Evolutionary conservation across 2,113 vertebrate genomes (phyloP), one percentile per base, ranked within the genome.

Genomic region (Ranitomeya imitator): DNA sequence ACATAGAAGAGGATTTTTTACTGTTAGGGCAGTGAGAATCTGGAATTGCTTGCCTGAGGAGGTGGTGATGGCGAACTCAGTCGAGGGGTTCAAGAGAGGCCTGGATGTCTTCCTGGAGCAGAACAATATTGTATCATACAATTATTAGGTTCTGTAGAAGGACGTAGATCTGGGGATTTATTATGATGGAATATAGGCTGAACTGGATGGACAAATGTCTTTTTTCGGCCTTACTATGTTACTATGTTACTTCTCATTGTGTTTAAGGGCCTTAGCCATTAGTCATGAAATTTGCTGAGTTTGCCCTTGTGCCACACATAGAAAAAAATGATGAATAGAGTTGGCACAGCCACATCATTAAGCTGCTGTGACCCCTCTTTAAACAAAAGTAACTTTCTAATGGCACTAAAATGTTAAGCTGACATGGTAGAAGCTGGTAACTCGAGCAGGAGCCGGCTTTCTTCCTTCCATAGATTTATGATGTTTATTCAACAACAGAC

Each of bases 401-500:
- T 86, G 83, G 84, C 85, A 78, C 89, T 84, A 89, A 86, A 91
- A 88, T 61, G 85, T 67, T 86, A 90, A 90, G 90, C 90, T 88
- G 89, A 88, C 89, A 83, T 81, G 85, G 88, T 86, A 90, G 90
- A 89, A 67, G 89, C 82, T 90, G 89, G 91, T 90, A 86, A 92
- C 86, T 61, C 60, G 89, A 92, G 90, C 37, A 45, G 74, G 57
- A 10, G 87, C 88, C 83, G 90, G 86, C 90, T 61, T 86, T 91
- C 90, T 86, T 73, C 88, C 86, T 80, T 88, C 86, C 52, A 23
- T 79, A 90, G 90, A 93, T 91, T 90, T 91, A 92, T 83, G 90
- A 80, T 89, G 91, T 92, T 93, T 91, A 90, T 90, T 88, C 90
- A 90, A 87, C 80, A 85, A 89, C 74, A 85, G 90, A 90, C 61